Evolutionary conservation across 2,888 invertebrate genomes (phyloP).

Genomic region (Junonia oenone): DNA sequence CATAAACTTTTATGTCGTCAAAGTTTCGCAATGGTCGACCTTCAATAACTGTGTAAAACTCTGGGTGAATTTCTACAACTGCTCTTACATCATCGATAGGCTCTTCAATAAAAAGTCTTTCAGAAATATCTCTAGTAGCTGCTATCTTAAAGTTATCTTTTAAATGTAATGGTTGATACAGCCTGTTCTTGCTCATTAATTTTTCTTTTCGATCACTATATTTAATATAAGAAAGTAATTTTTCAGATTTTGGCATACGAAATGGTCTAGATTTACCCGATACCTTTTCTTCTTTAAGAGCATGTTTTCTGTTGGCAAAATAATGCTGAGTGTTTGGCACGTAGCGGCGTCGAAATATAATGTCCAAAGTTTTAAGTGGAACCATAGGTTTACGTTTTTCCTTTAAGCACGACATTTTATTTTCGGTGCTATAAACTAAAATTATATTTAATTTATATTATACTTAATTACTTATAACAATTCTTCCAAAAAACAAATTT

Average conservation of each 20-base stretch:
- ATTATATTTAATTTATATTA: too few relatives aligned
- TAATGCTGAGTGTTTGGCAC: conserved; percentile 69
- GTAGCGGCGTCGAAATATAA: conserved; percentile 67
- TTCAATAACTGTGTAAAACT: conserved; percentile 81
- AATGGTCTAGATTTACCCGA: conserved; percentile 51
- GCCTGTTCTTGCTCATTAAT: conserved; percentile 41
- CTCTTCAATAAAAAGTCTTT: conserved; percentile 78
- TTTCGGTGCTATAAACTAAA: conserved; percentile 5
- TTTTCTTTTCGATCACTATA: conserved; percentile 67
- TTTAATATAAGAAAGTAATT: conserved; percentile 65
- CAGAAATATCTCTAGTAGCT: conserved; percentile 74
- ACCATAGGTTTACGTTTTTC: conserved; percentile 63
- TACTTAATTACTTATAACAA: neutral
- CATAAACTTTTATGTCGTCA: conserved; percentile 79
- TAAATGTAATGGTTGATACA: conserved; percentile 51
- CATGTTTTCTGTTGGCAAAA: conserved; percentile 63
- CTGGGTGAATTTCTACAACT: conserved; percentile 82
- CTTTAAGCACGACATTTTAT: conserved; percentile 50
- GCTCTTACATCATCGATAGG: conserved; percentile 77
- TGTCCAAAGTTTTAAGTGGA: conserved; percentile 64
- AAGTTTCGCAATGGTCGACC: conserved; percentile 80
- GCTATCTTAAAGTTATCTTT: conserved; percentile 66
- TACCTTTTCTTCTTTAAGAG: conserved; percentile 35
- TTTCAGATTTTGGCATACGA: conserved; percentile 60
- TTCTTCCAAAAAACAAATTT: conserved; percentile 2